Evolutionary conservation across 2,797 vertebrate species (phyloP).

Genomic region (Typhlichthys eigenmanni): DNA sequence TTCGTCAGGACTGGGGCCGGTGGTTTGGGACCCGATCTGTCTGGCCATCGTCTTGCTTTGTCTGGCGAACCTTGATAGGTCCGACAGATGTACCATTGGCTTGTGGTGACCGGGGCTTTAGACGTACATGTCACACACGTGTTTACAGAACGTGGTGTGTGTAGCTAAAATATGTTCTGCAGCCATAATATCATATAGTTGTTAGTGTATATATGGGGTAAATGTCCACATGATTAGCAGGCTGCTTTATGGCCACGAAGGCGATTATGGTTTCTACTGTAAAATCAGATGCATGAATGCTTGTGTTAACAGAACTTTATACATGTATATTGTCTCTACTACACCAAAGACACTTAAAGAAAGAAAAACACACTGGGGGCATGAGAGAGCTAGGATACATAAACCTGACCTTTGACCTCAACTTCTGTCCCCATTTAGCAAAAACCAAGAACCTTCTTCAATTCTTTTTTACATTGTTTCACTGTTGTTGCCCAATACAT

Average conservation of each 20-base stretch:
- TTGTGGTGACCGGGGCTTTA: conserved; percentile 2
- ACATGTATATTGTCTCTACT: background rate
- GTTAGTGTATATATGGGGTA: background rate
- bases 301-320: background rate
- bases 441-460: too few relatives aligned
- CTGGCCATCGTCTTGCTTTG: background rate
- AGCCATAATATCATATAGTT: background rate
- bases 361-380: too few relatives aligned
- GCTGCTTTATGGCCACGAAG: background rate
- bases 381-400: too few relatives aligned
- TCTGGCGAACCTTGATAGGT: background rate
- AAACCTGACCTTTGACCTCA: too few relatives aligned
- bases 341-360: too few relatives aligned
- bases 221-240: background rate
- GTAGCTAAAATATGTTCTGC: conserved; percentile 2
- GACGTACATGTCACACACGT: background rate
- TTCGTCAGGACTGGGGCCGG: background rate
- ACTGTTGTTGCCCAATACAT: too few relatives aligned
- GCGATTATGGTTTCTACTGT: too few relatives aligned
- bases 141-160: conserved; percentile 16
- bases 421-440: too few relatives aligned
- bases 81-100: background rate
- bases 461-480: too few relatives aligned
- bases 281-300: background rate
- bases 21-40: background rate